Evolutionary conservation across 2,113 vertebrate species (phyloP).

Genomic region (Ramphastos sulfuratus): DNA sequence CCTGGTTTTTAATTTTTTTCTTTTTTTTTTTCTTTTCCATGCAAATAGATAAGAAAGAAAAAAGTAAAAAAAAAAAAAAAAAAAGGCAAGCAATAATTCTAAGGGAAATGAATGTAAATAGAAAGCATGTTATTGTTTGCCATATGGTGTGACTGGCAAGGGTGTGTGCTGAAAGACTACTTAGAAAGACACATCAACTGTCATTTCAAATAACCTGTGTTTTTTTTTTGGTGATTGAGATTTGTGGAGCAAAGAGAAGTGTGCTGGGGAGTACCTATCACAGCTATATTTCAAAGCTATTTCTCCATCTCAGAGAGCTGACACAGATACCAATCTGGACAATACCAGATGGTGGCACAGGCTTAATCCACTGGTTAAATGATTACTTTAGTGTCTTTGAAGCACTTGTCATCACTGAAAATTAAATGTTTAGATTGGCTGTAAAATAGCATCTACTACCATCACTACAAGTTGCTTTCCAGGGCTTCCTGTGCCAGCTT

Average conservation of each 20-base stretch:
- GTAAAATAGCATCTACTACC: background rate
- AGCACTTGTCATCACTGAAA: background rate
- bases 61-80: background rate
- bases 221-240: background rate
- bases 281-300: background rate
- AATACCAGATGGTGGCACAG: background rate
- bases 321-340: background rate
- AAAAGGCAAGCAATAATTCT: background rate
- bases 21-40: background rate
- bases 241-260: background rate
- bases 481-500: background rate
- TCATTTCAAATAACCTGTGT: background rate
- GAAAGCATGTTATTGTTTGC: background rate
- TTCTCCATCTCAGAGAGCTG: background rate
- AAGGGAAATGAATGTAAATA: background rate
- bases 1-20: background rate
- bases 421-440: background rate
- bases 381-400: background rate
- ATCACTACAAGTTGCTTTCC: background rate
- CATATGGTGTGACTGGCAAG: background rate
- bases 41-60: background rate
- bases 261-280: background rate
- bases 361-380: background rate
- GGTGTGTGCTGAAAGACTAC: background rate
- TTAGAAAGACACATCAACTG: background rate